Evolutionary conservation across 2,113 vertebrate species (phyloP).

Genomic region (Nothobranchius furzeri): DNA sequence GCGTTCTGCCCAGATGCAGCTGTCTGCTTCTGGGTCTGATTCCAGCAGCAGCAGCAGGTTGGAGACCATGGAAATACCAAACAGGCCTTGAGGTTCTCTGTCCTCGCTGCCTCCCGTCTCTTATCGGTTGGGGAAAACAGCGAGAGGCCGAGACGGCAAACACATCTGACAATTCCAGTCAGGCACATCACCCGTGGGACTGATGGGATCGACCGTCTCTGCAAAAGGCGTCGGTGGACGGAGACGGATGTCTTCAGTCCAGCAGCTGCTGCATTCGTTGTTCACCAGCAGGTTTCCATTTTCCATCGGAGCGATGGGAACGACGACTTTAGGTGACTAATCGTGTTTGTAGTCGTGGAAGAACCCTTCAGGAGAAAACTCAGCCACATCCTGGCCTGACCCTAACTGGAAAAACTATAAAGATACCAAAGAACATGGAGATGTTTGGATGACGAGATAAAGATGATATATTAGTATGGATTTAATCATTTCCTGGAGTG

Average conservation of each 20-base stretch:
- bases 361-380: no score
- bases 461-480: no score
- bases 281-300: not conserved
- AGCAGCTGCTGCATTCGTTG: not conserved
- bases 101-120: slow-evolving; percentile 18
- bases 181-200: slow-evolving; percentile 17
- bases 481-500: no score
- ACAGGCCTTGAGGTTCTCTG: slow-evolving; percentile 33
- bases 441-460: no score
- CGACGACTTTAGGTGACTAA: no score
- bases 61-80: slow-evolving; percentile 18
- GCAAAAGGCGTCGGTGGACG: not conserved
- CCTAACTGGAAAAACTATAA: no score
- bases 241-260: slow-evolving; percentile 5
- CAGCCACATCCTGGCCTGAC: no score
- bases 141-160: slow-evolving; percentile 7
- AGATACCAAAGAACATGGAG: no score
- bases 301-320: not conserved
- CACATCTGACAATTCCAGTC: slow-evolving; percentile 33
- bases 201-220: not conserved
- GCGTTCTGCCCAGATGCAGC: not conserved
- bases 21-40: slow-evolving; percentile 22
- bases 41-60: slow-evolving; percentile 7
- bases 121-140: slow-evolving; percentile 37
- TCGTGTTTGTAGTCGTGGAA: no score